Evolutionary conservation across 2,797 vertebrate genomes (phyloP).

Genomic region (Bucorvus abyssinicus): DNA sequence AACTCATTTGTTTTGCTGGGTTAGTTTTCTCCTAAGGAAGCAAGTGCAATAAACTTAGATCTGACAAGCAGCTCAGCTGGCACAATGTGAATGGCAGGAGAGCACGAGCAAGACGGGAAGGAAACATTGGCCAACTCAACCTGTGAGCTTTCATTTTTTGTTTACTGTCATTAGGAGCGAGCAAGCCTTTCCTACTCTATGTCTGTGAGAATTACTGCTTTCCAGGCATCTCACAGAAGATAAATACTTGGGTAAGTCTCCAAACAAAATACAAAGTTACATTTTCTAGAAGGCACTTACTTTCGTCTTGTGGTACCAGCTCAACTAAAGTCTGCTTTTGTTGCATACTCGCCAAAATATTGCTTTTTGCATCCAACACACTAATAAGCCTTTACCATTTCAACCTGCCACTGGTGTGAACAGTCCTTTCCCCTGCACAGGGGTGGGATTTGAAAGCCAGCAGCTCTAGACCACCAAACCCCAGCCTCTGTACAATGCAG

Average conservation of each 20-base stretch:
- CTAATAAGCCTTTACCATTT: background rate
- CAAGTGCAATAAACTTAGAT: background rate
- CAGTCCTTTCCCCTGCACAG: background rate
- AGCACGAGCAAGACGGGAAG: background rate
- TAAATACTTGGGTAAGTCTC: background rate
- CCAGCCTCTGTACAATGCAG: background rate
- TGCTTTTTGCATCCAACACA: background rate
- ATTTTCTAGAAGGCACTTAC: background rate
- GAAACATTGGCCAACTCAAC: background rate
- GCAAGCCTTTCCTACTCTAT: background rate
- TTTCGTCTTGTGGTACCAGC: background rate
- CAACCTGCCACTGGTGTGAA: background rate
- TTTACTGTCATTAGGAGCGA: background rate
- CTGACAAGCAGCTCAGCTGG: background rate
- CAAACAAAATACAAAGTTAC: background rate
- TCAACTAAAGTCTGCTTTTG: background rate
- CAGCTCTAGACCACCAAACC: background rate
- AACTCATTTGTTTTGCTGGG: background rate
- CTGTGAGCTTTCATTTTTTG: conserved; percentile 1
- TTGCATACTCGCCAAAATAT: background rate
- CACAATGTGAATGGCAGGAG: background rate
- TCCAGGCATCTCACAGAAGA: conserved; percentile 26
- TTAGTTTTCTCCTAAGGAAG: conserved; percentile 12
- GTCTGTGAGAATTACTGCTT: background rate
- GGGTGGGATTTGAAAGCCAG: background rate